Base-by-base conservation (phyloP, 2,113 vertebrate genomes). In the Gymnorhina tibicen region DNA sequence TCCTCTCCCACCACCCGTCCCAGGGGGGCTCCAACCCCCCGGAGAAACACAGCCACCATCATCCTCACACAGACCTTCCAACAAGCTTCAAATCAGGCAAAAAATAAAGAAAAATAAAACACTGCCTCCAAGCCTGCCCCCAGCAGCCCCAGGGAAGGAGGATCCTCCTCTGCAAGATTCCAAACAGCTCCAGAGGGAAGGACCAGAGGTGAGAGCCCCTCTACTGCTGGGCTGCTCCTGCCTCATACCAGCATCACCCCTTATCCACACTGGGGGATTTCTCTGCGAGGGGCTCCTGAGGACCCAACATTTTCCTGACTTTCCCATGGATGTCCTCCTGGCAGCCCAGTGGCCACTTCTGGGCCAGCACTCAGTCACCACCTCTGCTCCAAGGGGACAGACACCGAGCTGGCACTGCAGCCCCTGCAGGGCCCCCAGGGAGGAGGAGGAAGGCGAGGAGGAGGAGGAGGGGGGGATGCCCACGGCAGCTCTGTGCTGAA, bases 21-120 rank as follows among this genome's bases (percentile, higher is more conserved):
- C 23, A 1, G 22, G 16, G 33, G 6, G 1, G 21, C 39, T 11
- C 16, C 1, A 0, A 5, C 5, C 9, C 20, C 64, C 33, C 2
- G 4, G 27, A 35, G 6, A 60, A 82, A 30, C 4, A 0, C 58
- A 37, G 21, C 35, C 63, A 56, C 13, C 68, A 8, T 1, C 59
- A 21, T 7, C 52, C 35, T 35, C 53, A 32, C 50, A 39, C 19
- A 22, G 49, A 11, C 17, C 47, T 68, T 19, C 67, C 37, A 17
- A 46, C 19, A 30, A 30, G 53, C 85, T 27, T 17, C 68, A 37
- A 13, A 44, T 0, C 39, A 32, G 3, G 7, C 28, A 30, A 3
- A 1, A 22, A 52, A 22, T 5, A 2, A 2, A 35, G 10, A 27
- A 63, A 53, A 74, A 37, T 4, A 22, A 35, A n/a, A 10, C 3